phyloP scores from a whole-genome alignment of 2,888 invertebrate species.

The Campoplex capitator region DNA sequence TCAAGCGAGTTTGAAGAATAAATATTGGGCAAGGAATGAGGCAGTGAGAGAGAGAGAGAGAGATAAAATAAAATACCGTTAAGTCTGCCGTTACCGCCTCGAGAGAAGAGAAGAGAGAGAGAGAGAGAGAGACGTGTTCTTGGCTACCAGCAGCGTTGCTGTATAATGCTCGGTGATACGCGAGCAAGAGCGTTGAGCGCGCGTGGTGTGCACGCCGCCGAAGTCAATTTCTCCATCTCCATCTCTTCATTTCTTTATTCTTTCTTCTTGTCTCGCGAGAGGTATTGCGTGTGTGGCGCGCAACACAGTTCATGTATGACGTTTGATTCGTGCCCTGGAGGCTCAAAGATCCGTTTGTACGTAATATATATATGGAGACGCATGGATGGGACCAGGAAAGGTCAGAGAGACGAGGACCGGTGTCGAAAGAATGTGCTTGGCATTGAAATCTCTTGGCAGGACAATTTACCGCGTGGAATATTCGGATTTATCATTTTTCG shows the following conservation, averaged over 20 bases:
- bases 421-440: neutral
- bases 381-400: constrained; percentile 44
- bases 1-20: constrained; percentile 78
- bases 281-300: constrained; percentile 2
- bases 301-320: constrained; percentile 32
- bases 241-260: constrained; percentile 1
- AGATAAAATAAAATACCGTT: constrained; percentile 78
- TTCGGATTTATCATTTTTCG: neutral
- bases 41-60: constrained; percentile 23
- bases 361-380: no score
- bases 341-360: constrained; percentile 36
- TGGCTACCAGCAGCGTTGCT: neutral
- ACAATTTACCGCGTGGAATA: neutral
- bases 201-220: constrained; percentile 6
- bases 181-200: constrained; percentile 13
- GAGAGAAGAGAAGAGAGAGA: constrained; percentile 75
- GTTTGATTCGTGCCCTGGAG: constrained; percentile 55
- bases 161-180: constrained; percentile 24
- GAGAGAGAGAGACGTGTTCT: constrained; percentile 73
- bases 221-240: constrained; percentile 34
- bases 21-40: constrained; percentile 83
- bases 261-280: neutral
- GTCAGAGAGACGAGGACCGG: constrained; percentile 37
- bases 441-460: constrained; percentile 24
- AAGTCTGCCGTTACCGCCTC: constrained; percentile 84